Evolutionary conservation across 2,888 invertebrate species (phyloP).

Genomic region (Drosophila lacicola): DNA sequence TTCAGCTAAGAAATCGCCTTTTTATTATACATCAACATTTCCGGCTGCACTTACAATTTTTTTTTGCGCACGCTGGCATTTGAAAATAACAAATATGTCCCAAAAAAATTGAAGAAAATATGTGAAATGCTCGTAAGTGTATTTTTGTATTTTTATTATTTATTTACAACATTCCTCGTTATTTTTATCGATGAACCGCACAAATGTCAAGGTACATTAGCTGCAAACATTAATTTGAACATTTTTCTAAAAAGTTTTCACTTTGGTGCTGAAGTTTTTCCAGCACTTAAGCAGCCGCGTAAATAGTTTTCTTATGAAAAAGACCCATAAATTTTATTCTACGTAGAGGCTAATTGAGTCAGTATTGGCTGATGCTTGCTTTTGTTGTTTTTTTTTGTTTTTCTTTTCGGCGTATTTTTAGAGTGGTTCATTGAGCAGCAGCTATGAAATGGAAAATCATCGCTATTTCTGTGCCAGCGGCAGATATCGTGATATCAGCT

Average conservation of each 20-base stretch:
- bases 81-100: conserved; percentile 31
- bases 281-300: conserved; percentile 47
- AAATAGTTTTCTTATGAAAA: conserved; percentile 16
- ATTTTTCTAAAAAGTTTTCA: conserved; percentile 6
- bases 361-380: conserved; percentile 39
- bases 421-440: conserved; percentile 27
- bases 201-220: conserved; percentile 65
- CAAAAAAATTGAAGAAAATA: conserved; percentile 15
- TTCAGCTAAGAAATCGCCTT: too few relatives aligned
- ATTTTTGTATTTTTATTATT: conserved; percentile 38
- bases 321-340: conserved; percentile 55
- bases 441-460: conserved; percentile 52
- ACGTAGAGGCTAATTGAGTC: conserved; percentile 68
- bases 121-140: conserved; percentile 28
- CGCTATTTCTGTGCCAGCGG: conserved; percentile 43
- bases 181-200: conserved; percentile 18
- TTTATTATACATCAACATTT: conserved; percentile 8
- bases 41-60: conserved; percentile 11
- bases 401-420: conserved; percentile 59
- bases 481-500: conserved; percentile 46
- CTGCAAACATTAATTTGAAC: conserved; percentile 24
- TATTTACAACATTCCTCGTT: conserved; percentile 43
- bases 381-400: neutral
- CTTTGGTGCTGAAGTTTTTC: conserved; percentile 26
- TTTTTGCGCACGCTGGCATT: too few relatives aligned